Base-by-base conservation (phyloP, 2,888 invertebrate genomes). In the Chrysomela aeneicollis region DNA sequence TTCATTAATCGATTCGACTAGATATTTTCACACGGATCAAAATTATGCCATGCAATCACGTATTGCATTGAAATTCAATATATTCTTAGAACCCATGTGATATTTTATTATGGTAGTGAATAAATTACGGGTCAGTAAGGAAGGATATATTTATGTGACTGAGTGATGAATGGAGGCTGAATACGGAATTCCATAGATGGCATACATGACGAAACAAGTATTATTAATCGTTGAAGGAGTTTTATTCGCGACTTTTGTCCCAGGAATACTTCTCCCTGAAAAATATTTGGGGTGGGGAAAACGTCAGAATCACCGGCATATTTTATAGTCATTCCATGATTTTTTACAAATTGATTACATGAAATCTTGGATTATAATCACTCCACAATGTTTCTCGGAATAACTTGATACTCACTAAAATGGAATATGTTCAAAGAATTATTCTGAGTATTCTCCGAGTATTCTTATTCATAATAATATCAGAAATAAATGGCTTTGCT, bases 11-110 rank as follows among this genome's bases (percentile, higher is more conserved):
- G 42, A 42, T 42, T 42, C 12, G 42, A 42, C 42, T 42, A 15
- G 42, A 42, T 15, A 42, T 63, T 63, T 69, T 73, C 73, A 73
- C 73, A 73, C 70, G 71, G 69, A 64, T 65, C 63, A 55, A 35
- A 64, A 59, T 67, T 57, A 69, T 59, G 67, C 71, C 42, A 42
- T 42, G 42, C 42, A 68, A 65, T 64, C 65, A 71, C 72, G 68
- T 71, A 72, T 67, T 67, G 70, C 71, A 74, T 73, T 73, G 74
- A 71, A 72, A 75, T 75, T 75, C 73, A 75, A 70, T 73, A 68
- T 72, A 67, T 73, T 74, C 75, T 67, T 59, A 71, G 75, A 74
- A 74, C 66, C 64, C 67, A 61, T 66, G 68, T 71, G 68, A 73
- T 42, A 42, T 42, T 42, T 63, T 65, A 68, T 65, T 63, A 59